Evolutionary conservation across 1,140 invertebrate species (phyloP), one percentile per base, ranked within the genome.

Genomic region (Lamellibrachia luymesi): DNA sequence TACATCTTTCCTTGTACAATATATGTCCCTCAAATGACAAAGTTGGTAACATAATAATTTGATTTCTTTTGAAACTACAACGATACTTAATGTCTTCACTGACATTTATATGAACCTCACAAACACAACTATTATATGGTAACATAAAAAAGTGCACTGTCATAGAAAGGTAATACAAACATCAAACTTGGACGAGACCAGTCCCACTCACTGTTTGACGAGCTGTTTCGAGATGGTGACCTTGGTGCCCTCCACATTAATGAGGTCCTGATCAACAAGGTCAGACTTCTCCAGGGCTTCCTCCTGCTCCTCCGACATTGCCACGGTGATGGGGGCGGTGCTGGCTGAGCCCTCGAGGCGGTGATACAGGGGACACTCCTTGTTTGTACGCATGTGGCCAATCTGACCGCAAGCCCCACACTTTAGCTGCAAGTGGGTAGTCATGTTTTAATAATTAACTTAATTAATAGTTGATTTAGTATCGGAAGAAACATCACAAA

Each of bases 361-460:
- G 56, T 92, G 98, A 96, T 99, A 99, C 90, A 99, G 96, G 0
- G 99, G 99, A 96, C 99, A 99, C 1, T 98, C 98, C 96, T 99
- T 99, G 96, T 99, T 99, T 0, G 99, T 99, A 91, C 98, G 96
- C 98, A 98, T 98, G 95, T 98, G 98, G 90, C 98, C 98, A 90
- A 97, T 97, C 95, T 98, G 98, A 5, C 99, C 99, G 97, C 99
- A 99, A 25, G 99, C 99, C 27, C 99, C 99, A 96, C 99, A 99
- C 97, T 97, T 97, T 38, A 99, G 97, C 97, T 97, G 95, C 27
- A 95, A 51, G 8, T 13, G 64, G 64, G 13, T 4, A 80, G 13
- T 80, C 38, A 38, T 38, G 38, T 38, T 38, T 38, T 38, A 38
- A 38, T 38, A 38, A 38, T 38, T 38, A 38, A 38, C 38, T 38